Percentiles rank a stretch among this genome's conserved stretches.
Conservation (phyloP, 2,113 vertebrate genomes). For the Planiliza haematocheilus region DNA sequence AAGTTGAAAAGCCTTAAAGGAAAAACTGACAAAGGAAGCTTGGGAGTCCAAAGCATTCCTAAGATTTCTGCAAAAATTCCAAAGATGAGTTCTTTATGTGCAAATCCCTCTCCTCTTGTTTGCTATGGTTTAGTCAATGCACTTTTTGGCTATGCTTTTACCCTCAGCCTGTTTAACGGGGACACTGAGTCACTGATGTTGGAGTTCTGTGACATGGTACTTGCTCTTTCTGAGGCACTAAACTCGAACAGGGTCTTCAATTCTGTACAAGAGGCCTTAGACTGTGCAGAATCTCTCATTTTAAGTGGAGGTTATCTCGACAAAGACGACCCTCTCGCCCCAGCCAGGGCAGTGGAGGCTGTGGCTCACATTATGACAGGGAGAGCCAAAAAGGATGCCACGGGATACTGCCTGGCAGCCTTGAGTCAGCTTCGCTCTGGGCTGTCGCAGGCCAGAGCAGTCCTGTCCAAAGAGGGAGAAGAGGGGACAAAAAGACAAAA, state of each 20-base stretch:
- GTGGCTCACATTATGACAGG: slow-evolving; percentile 86
- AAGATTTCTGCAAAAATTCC: slow-evolving; percentile 79
- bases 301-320: slow-evolving; percentile 67
- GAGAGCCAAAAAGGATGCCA: slow-evolving; percentile 40
- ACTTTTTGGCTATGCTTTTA: slow-evolving; percentile 86
- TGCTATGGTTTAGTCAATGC: slow-evolving; percentile 85
- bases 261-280: slow-evolving; percentile 83
- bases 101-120: slow-evolving; percentile 83
- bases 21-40: slow-evolving; percentile 11
- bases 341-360: slow-evolving; percentile 77
- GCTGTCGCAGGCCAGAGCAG: slow-evolving; percentile 74
- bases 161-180: slow-evolving; percentile 84
- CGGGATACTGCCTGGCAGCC: slow-evolving; percentile 83
- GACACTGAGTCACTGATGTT: slow-evolving; percentile 79
- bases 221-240: slow-evolving; percentile 83
- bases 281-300: slow-evolving; percentile 75
- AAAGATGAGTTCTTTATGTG: slow-evolving; percentile 79
- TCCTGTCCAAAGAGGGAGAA: slow-evolving; percentile 62
- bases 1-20: slow-evolving; percentile 31
- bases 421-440: slow-evolving; percentile 81
- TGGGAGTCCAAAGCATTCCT: slow-evolving; percentile 52
- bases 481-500: slow-evolving; percentile 61
- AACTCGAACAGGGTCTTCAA: slow-evolving; percentile 79
- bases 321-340: slow-evolving; percentile 76
- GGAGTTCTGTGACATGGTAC: slow-evolving; percentile 84